phyloP scores from a whole-genome alignment of 2,113 vertebrate genomes.

The Glaucomys volans region DNA sequence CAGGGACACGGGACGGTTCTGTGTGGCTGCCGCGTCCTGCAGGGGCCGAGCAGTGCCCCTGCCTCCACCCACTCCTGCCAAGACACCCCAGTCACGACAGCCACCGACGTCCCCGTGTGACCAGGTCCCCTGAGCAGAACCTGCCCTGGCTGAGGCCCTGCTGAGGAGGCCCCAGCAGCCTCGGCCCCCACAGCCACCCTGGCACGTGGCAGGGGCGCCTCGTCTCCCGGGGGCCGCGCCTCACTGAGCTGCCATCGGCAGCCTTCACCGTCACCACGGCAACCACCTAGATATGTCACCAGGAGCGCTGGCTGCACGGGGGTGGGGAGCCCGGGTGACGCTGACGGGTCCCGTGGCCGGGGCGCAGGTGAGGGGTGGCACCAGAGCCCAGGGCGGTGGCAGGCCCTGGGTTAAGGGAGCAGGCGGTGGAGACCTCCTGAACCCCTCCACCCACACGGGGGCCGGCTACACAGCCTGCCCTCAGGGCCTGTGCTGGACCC shows the following conservation, averaged over 20 bases:
- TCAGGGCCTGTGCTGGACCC: too few relatives aligned
- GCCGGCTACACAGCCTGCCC: too few relatives aligned
- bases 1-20: rapidly evolving
- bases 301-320: conserved; percentile 23
- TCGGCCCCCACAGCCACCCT: too few relatives aligned
- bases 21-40: neutral
- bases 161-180: too few relatives aligned
- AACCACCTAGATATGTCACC: conserved; percentile 65
- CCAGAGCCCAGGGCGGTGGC: rapidly evolving
- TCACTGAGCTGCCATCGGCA: neutral
- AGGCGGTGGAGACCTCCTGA: neutral
- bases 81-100: neutral
- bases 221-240: neutral
- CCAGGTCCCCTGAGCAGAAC: neutral
- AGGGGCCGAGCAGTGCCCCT: rapidly evolving
- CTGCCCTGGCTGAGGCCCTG: neutral
- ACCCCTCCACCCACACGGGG: neutral
- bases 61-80: neutral
- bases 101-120: neutral
- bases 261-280: neutral
- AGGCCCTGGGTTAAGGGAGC: rapidly evolving
- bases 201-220: neutral
- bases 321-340: neutral
- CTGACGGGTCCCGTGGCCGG: neutral
- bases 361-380: neutral